These are phyloP conservation scores for Pampus argenteus DNA, from an alignment of 2,797 vertebrate species.

Conservation along the genomic window DNA sequence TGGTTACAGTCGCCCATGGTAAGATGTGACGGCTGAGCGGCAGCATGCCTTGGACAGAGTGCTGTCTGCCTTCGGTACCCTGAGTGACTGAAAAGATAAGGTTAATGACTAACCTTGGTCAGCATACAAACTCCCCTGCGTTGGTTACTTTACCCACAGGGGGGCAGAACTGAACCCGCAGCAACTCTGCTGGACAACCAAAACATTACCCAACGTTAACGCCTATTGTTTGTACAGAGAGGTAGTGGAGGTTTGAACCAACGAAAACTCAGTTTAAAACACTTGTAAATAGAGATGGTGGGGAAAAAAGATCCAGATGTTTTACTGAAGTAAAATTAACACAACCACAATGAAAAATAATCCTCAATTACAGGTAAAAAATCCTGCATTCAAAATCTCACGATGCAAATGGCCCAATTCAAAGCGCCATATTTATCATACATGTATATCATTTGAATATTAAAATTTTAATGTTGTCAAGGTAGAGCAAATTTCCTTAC, in stretches of 20 bases:
- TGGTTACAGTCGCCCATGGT: constrained; percentile 79
- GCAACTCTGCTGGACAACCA: constrained; percentile 56
- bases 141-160: constrained; percentile 70
- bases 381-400: too few relatives aligned
- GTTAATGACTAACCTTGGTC: constrained; percentile 84
- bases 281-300: background rate
- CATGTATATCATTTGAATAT: too few relatives aligned
- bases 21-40: constrained; percentile 64
- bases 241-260: constrained; percentile 11
- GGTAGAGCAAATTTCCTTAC: too few relatives aligned
- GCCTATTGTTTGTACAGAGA: constrained; percentile 15
- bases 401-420: too few relatives aligned
- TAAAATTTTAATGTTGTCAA: too few relatives aligned
- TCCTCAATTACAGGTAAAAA: too few relatives aligned
- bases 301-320: too few relatives aligned
- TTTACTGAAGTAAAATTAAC: too few relatives aligned
- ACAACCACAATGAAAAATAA: too few relatives aligned
- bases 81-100: constrained; percentile 61
- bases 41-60: constrained; percentile 79
- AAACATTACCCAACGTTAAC: constrained; percentile 58
- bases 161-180: constrained; percentile 66
- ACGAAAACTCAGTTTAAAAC: background rate
- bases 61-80: constrained; percentile 51
- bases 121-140: constrained; percentile 48
- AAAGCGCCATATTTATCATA: too few relatives aligned